Base-by-base conservation (phyloP, 2,888 invertebrate genomes). In the Diarsia mendica region DNA sequence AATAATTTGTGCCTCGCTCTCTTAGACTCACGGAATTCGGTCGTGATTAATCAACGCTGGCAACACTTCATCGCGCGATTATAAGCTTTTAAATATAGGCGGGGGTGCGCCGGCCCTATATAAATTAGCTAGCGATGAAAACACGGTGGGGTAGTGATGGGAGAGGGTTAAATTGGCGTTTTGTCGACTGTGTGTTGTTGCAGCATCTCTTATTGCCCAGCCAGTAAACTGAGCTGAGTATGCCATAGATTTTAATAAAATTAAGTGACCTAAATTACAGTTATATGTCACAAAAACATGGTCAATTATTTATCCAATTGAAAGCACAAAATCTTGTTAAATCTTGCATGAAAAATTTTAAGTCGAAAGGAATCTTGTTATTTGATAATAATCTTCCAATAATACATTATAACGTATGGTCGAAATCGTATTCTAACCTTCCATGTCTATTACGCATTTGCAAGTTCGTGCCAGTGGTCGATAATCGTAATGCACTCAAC, bases 71-170 rank as follows among this genome's bases (percentile, higher is more conserved):
- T 95, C 93, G 95, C 89, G 92, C 95, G 95, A 96, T 96, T 96
- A 96, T 95, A 96, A 96, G 96, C 95, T 94, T 94, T 95, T 95
- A 95, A 94, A 93, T 93, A 93, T 93, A 91, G 91, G 89, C 90
- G 91, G 94, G 94, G 94, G 91, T 92, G 94, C 93, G 93, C 91
- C 77, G 90, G 92, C 90, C 92, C 95, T 89, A 95, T 94, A 95
- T 96, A 95, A 95, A 96, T 95, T 96, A 95, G 95, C 93, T 92
- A 76, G 93, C 91, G 95, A 94, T 95, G 95, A 95, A 94, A 95
- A 93, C 89, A 88, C 86, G 82, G 82, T 72, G 79, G 60, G 39
- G 33, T 89, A 90, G 94, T 85, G 92, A 84, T 90, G 93, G 55
- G 79, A 77, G 61, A 68, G 71, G 72, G 70, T 71, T 68, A 46